Base-by-base conservation (phyloP, 2,797 vertebrate species). In the Ctenosaura bakeri region DNA sequence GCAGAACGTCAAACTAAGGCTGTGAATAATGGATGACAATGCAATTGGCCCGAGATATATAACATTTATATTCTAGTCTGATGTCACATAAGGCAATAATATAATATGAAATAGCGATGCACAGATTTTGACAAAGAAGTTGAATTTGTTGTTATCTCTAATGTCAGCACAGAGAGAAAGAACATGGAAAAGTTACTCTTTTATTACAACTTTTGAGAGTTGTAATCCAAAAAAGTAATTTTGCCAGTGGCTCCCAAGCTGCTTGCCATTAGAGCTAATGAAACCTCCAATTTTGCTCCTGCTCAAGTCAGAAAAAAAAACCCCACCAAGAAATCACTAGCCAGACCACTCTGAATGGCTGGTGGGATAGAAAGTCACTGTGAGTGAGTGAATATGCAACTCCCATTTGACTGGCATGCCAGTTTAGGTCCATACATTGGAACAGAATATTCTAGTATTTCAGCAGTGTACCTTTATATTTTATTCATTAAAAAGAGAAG, bases 371-470 rank as follows among this genome's bases (percentile, higher is more conserved):
- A 50, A n/a, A 14, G 20, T 42, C 18, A 79, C 24, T 32, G 18
- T 62, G 29, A 42, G 20, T 42, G 46, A 42, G 20, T 56, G 73
- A 76, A 46, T 1, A 12, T 73, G 52, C 56, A 54, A 82, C 69
- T 62, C 50, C 29, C 52, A 24, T 74, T 59, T 42, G 29, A 83
- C 46, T 42, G 71, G 12, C 35, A 82, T 88, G 6, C 54, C 35
- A 18, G 32, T 52, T 89, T 35, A 35, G 38, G 38, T 7, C 54
- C 81, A 77, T 64, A 8, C 38, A 50, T 6, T 20, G 8, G 0
- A 26, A 0, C 82, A 91, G 85, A 42, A 91, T 92, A 86, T 90
- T 76, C 81, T 81, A 46, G 24, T 38, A 85, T 89, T 85, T 54
- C 42, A 78, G 6, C 9, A 50, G 62, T 35, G n/a, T 69, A 69